phyloP scores from a whole-genome alignment of 2,113 vertebrate genomes.

The Vombatus ursinus region DNA sequence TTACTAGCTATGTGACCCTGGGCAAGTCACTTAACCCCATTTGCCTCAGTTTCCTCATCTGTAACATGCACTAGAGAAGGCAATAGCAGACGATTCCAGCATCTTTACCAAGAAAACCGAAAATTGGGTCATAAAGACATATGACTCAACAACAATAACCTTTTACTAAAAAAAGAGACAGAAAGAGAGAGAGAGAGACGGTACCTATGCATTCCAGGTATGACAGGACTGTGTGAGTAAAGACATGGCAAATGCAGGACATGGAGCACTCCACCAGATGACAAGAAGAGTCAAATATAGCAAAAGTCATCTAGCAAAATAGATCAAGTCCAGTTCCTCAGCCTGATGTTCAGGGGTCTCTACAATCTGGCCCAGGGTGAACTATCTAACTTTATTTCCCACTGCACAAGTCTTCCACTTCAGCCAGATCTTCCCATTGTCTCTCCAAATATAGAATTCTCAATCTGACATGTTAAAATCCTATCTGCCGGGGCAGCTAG shows the following conservation, averaged over 20 bases:
- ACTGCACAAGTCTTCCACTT: too few relatives aligned
- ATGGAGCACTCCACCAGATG: not conserved
- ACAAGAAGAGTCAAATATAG: not conserved
- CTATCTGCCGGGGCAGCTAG: not conserved
- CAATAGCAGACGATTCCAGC: too few relatives aligned
- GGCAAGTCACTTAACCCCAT: too few relatives aligned
- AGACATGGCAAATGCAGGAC: not conserved
- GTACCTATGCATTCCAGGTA: not conserved
- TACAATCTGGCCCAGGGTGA: not conserved
- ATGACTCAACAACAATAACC: too few relatives aligned
- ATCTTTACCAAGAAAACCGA: too few relatives aligned
- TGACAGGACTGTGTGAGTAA: not conserved
- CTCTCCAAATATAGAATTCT: not conserved
- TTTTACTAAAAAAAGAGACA: not conserved
- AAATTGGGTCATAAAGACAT: too few relatives aligned
- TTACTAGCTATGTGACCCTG: too few relatives aligned
- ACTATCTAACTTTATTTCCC: not conserved
- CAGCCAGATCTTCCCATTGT: not conserved
- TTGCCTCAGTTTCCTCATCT: too few relatives aligned
- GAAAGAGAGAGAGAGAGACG: not conserved
- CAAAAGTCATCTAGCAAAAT: not conserved
- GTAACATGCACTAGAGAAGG: too few relatives aligned
- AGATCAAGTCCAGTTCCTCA: not conserved
- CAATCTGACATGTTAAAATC: not conserved
- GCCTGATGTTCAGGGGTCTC: not conserved